phyloP scores from a whole-genome alignment of 2,888 invertebrate species.

The Polylopha cassiicola region DNA sequence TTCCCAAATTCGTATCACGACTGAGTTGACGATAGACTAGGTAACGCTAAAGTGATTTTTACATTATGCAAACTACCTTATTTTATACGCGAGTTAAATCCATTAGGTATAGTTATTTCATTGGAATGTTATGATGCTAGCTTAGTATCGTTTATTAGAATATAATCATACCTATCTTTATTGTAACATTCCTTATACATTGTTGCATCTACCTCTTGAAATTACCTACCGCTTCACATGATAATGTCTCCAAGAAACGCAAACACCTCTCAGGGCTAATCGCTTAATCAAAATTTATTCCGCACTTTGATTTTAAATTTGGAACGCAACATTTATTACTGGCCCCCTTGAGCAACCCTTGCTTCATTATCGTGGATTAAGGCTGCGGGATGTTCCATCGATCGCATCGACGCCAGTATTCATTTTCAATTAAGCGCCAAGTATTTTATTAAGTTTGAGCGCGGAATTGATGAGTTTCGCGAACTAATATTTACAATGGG shows the following conservation, averaged over 20 bases:
- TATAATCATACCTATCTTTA: too few relatives aligned
- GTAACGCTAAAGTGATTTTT: too few relatives aligned
- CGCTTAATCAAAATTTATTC: constrained; percentile 78
- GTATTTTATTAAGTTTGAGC: constrained; percentile 77
- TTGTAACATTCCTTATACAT: too few relatives aligned
- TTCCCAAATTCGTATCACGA: too few relatives aligned
- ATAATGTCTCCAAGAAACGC: constrained; percentile 53
- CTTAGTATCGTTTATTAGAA: too few relatives aligned
- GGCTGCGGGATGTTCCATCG: constrained; percentile 76
- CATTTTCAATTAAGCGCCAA: constrained; percentile 77
- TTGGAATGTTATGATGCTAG: too few relatives aligned
- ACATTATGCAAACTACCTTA: too few relatives aligned
- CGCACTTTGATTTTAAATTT: constrained; percentile 78
- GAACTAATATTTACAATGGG: constrained; percentile 76
- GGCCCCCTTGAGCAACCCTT: constrained; percentile 71
- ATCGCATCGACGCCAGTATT: constrained; percentile 71
- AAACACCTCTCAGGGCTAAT: constrained; percentile 72
- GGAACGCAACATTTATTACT: constrained; percentile 76
- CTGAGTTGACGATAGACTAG: too few relatives aligned
- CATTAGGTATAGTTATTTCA: too few relatives aligned
- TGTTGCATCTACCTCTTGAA: too few relatives aligned
- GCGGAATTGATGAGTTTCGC: constrained; percentile 76
- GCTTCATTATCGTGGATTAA: constrained; percentile 77
- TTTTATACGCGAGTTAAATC: too few relatives aligned
- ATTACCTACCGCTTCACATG: too few relatives aligned